A percentile compares a stretch with the other conserved stretches of the same genome.
phyloP scores from a whole-genome alignment of 2,888 invertebrate genomes.

The Drosophila colorata region DNA sequence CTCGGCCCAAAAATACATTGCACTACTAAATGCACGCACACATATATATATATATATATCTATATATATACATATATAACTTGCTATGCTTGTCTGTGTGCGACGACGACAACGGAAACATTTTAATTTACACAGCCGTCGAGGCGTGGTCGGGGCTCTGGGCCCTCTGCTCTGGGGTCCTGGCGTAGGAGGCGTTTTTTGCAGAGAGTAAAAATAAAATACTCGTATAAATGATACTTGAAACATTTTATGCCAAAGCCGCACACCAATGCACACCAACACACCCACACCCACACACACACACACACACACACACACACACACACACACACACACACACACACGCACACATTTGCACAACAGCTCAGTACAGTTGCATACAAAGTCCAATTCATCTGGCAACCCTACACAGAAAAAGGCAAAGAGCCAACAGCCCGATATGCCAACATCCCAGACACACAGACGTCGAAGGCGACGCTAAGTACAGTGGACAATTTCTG shows the following conservation, averaged over 20 bases:
- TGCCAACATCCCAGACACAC: constrained; percentile 29
- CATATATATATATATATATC: background rate
- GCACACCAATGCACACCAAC: constrained; percentile 20
- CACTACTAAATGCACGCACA: constrained; percentile 14
- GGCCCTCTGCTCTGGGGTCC: constrained; percentile 9
- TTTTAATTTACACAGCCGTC: constrained; percentile 73
- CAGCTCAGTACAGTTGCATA: constrained; percentile 49
- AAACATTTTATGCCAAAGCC: constrained; percentile 62
- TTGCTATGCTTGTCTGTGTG: constrained; percentile 10
- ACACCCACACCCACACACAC: constrained; percentile 3
- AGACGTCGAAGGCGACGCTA: constrained; percentile 23
- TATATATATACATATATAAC: constrained; percentile 2
- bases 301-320: constrained; percentile 2
- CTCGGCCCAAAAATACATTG: constrained; percentile 43
- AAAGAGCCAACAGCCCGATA: constrained; percentile 27
- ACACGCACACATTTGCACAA: constrained; percentile 1
- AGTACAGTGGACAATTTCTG: constrained; percentile 25
- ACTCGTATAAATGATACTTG: constrained; percentile 67
- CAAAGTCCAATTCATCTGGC: constrained; percentile 46
- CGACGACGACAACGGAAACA: constrained; percentile 70
- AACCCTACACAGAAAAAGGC: constrained; percentile 26
- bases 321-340: no score
- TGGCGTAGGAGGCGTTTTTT: constrained; percentile 32
- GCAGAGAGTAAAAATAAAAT: constrained; percentile 60
- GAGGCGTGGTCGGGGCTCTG: constrained; percentile 27